Percentiles rank a stretch among this genome's conserved stretches.
phyloP scores from a whole-genome alignment of 2,888 invertebrate species.

The Clitarchus hookeri region DNA sequence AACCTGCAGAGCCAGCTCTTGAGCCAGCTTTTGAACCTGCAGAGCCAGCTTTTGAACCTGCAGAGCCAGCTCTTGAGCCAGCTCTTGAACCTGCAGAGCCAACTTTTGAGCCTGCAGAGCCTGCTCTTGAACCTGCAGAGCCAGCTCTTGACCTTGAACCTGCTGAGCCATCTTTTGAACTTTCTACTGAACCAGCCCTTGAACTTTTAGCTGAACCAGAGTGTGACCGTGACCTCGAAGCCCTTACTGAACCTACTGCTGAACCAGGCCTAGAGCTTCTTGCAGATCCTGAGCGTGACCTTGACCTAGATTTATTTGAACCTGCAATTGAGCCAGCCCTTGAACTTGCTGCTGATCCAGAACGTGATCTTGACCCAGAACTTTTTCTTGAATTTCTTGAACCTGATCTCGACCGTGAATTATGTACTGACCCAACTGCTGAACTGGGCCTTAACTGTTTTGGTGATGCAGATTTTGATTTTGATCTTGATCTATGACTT shows the following conservation, averaged over 20 bases:
- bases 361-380: slow-evolving; percentile 30
- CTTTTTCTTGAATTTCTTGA: background rate
- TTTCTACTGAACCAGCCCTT: slow-evolving; percentile 45
- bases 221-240: slow-evolving; percentile 32
- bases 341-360: slow-evolving; percentile 36
- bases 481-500: slow-evolving; percentile 19
- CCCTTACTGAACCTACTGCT: slow-evolving; percentile 43
- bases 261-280: slow-evolving; percentile 26
- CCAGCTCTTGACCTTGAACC: background rate
- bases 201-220: slow-evolving; percentile 43
- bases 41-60: slow-evolving; percentile 47
- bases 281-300: background rate
- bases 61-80: slow-evolving; percentile 28
- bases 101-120: background rate
- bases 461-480: slow-evolving; percentile 46
- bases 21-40: slow-evolving; percentile 31
- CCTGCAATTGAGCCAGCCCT: slow-evolving; percentile 44
- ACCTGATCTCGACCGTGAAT: background rate
- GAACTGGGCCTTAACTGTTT: slow-evolving; percentile 15
- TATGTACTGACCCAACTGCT: too few species aligned
- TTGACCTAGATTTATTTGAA: slow-evolving; percentile 44
- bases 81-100: slow-evolving; percentile 7
- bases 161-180: slow-evolving; percentile 45
- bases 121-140: background rate
- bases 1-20: background rate